Percentiles rank a stretch among this genome's conserved stretches.
phyloP scores from a whole-genome alignment of 1,140 invertebrate species.

The Pogonomyrmex californicus region DNA sequence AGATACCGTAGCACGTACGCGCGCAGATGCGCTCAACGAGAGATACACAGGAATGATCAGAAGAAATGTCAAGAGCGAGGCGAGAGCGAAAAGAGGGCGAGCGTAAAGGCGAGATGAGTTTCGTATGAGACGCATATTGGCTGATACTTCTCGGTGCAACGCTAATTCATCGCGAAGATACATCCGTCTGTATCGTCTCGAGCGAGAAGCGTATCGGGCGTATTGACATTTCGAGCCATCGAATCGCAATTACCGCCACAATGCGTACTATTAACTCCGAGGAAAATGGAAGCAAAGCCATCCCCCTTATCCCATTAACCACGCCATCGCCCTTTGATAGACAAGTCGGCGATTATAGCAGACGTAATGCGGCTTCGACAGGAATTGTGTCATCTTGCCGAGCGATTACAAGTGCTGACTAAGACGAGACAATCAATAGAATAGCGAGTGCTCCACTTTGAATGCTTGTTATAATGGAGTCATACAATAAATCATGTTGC shows the following conservation, averaged over 20 bases:
- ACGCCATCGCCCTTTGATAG: conserved; percentile 53
- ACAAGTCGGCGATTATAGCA: conserved; percentile 54
- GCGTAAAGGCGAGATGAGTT: neutral
- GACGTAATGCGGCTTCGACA: conserved; percentile 56
- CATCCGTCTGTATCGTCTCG: neutral
- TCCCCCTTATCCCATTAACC: conserved; percentile 56
- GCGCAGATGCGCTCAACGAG: conserved; percentile 25
- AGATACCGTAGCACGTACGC: conserved; percentile 54
- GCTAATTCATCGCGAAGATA: conserved; percentile 3
- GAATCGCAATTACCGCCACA: conserved; percentile 56
- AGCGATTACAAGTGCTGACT: conserved; percentile 50
- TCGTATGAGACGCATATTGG: conserved; percentile 42
- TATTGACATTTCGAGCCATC: conserved; percentile 58
- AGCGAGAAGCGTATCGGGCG: conserved; percentile 37
- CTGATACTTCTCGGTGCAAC: conserved; percentile 5
- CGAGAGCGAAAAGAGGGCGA: neutral
- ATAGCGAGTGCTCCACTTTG: conserved; percentile 15
- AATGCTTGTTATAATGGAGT: conserved; percentile 44
- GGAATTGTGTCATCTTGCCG: conserved; percentile 49
- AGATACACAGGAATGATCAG: conserved; percentile 61
- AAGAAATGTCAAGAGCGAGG: conserved; percentile 56
- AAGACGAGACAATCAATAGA: conserved; percentile 51
- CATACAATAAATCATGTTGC: conserved; percentile 10
- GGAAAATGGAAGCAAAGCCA: conserved; percentile 56
- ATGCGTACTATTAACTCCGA: conserved; percentile 56